phyloP scores from a whole-genome alignment of 2,113 vertebrate species.

The Desmodus rotundus region DNA sequence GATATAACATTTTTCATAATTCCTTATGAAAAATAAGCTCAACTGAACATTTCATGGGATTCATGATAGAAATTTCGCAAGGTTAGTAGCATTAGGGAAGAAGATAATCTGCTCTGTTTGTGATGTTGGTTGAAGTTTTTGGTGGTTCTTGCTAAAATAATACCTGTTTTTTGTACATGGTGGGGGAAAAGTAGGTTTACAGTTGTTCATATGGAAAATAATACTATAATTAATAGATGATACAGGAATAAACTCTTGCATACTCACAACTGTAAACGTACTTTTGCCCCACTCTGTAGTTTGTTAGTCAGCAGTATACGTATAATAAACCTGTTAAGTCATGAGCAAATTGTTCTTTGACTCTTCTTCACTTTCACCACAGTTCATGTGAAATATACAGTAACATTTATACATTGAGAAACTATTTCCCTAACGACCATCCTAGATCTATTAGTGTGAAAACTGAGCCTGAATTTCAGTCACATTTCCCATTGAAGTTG shows the following conservation, averaged over 20 bases:
- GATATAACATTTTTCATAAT: conserved; percentile 26
- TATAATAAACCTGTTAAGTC: background rate
- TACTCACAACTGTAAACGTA: background rate
- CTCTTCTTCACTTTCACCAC: background rate
- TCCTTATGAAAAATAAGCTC: background rate
- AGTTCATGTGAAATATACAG: background rate
- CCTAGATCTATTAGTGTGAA: conserved; percentile 18
- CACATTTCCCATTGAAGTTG: conserved; percentile 16
- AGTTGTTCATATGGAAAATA: background rate
- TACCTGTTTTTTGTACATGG: background rate
- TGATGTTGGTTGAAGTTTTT: conserved; percentile 5
- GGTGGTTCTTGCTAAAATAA: background rate
- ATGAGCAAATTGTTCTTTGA: background rate
- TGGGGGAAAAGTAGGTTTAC: background rate
- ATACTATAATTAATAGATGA: background rate
- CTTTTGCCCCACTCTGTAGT: background rate
- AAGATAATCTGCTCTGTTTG: background rate
- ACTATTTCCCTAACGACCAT: background rate
- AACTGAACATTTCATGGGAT: background rate
- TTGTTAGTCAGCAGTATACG: background rate
- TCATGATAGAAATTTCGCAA: background rate
- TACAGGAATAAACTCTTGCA: background rate
- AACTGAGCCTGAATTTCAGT: conserved; percentile 32
- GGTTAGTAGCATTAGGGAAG: background rate
- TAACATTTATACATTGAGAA: background rate